Percentiles rank a stretch among this genome's conserved stretches.
Conservation (phyloP, 2,797 vertebrate species). For the Gymnoscopelus microlampas region DNA sequence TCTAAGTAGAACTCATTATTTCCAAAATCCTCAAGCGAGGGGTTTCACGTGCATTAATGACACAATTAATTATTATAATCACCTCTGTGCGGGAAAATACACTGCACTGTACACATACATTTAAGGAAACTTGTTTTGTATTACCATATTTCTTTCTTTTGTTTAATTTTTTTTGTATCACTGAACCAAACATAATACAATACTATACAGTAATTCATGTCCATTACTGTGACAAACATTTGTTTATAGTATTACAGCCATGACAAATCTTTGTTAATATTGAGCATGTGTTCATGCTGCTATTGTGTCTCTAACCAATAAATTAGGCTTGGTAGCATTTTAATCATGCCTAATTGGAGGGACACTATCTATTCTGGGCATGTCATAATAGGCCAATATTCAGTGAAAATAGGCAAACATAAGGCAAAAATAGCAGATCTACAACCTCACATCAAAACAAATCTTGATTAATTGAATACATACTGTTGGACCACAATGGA, state of each 20-base stretch:
- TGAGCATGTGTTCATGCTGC: constrained; percentile 18
- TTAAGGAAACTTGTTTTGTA: constrained; percentile 41
- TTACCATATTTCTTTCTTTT: not conserved
- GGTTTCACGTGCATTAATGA: constrained; percentile 46
- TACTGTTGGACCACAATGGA: too few species aligned
- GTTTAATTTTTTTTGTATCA: constrained; percentile 32
- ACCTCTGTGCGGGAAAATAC: constrained; percentile 51
- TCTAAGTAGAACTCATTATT: constrained; percentile 59
- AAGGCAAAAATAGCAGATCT: too few species aligned
- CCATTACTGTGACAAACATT: constrained; percentile 10
- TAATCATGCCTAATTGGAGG: constrained; percentile 26
- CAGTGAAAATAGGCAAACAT: too few species aligned
- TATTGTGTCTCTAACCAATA: constrained; percentile 59
- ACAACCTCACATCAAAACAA: too few species aligned
- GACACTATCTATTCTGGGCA: too few species aligned
- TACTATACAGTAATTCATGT: constrained; percentile 9
- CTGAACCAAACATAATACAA: constrained; percentile 11
- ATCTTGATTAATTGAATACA: too few species aligned
- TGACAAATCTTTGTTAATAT: constrained; percentile 13
- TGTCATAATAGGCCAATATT: too few species aligned
- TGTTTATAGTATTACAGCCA: constrained; percentile 5
- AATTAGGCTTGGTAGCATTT: constrained; percentile 62
- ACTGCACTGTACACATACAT: constrained; percentile 20
- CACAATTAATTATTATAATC: constrained; percentile 64
- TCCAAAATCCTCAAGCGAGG: constrained; percentile 42